Evolutionary conservation across 1,140 invertebrate species (phyloP), one percentile per base, ranked within the genome.

Genomic region (Aradophagus sp.): DNA sequence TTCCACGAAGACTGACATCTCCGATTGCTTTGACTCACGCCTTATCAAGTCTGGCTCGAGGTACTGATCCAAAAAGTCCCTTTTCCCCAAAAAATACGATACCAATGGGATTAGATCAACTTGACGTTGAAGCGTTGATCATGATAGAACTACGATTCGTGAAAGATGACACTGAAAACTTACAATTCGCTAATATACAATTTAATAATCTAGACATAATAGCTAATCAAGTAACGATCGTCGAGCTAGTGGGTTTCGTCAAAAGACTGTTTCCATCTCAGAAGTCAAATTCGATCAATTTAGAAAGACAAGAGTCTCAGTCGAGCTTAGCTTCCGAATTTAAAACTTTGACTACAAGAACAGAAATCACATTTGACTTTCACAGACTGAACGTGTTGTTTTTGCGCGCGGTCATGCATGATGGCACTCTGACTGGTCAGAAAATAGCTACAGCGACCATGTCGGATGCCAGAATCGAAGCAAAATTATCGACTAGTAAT

Each of bases 171-270:
- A 61, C 63, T 1, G 92, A 94, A 77, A 88, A 89, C 38, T 78
- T 94, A 13, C 89, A 92, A 55, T 91, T 95, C 27, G 92, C 93
- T 0, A 95, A 93, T 76, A 92, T 98, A 67, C 90, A 95, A 47
- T 98, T 97, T 73, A 98, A 97, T 77, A 97, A 94, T 83, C 87
- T 98, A 44, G 96, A 98, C 82, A 93, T 98, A 26, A 97, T 97
- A 91, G 96, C 95, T 0, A 98, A 98, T 86, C 95, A 97, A 81
- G 95, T 97, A 81, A 98, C 97, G 0, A 93, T 98, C 71, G 92
- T 97, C 1, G 96, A 98, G 82, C 82, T 98, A 19, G 88, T 97
- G 35, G 93, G 93, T 14, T 98, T 98, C 79, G 88, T 91, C 0
- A 92, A 91, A 50, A 88, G 93, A 32, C 89, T 94, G 17, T 89